A percentile compares a stretch with the other conserved stretches of the same genome.
These are phyloP conservation scores for Caenorhabditis becei DNA, from an alignment of 2,888 invertebrate species.

Conservation along the genomic window DNA sequence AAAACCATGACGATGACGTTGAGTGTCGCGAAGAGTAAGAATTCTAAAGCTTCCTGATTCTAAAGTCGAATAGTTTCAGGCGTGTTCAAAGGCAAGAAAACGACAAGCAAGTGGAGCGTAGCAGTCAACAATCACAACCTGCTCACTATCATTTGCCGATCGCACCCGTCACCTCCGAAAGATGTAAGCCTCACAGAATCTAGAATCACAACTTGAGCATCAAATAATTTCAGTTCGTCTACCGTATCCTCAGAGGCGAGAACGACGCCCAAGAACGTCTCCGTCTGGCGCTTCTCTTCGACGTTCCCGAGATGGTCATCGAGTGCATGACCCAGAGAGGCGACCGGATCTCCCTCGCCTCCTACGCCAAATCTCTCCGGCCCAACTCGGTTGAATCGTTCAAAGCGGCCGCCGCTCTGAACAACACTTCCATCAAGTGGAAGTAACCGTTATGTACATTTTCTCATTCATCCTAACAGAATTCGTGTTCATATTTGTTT, in stretches of 20 bases:
- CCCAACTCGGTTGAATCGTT: conserved; percentile 74
- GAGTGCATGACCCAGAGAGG: conserved; percentile 71
- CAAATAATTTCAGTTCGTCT: conserved; percentile 62
- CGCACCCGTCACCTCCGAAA: conserved; percentile 50
- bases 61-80: too few relatives aligned
- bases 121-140: conserved; percentile 57
- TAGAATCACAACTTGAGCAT: too few relatives aligned
- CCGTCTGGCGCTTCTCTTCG: conserved; percentile 54
- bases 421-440: conserved; percentile 67
- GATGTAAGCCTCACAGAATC: conserved; percentile 46
- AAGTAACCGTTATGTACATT: conserved; percentile 22
- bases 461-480: neutral
- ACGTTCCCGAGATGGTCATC: conserved; percentile 70
- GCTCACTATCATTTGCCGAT: conserved; percentile 55
- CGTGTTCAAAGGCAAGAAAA: conserved; percentile 59
- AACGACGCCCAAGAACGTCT: conserved; percentile 53
- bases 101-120: conserved; percentile 59
- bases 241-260: conserved; percentile 54
- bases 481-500: conserved; percentile 1
- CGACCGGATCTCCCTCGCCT: conserved; percentile 68
- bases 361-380: conserved; percentile 66
- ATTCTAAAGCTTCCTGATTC: neutral
- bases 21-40: conserved; percentile 53
- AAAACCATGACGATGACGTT: conserved; percentile 56
- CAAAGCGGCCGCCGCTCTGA: conserved; percentile 72